Conservation (phyloP, 1,140 invertebrate genomes). For the Nebria ingens region DNA sequence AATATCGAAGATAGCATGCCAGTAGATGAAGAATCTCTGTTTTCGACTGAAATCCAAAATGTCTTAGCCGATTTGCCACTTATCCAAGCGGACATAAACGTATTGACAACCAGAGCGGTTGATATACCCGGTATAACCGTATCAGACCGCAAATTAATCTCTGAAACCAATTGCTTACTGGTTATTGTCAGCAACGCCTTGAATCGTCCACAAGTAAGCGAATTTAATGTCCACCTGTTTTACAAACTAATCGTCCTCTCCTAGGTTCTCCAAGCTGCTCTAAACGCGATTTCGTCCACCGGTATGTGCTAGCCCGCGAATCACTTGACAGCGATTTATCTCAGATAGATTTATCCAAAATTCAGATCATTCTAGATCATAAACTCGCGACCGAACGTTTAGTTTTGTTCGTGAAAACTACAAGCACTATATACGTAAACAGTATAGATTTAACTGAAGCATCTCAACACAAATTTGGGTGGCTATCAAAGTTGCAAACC, state of each 20-base stretch:
- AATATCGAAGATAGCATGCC: conserved; percentile 37
- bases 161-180: conserved; percentile 45
- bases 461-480: conserved; percentile 31
- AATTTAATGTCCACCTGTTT: no score
- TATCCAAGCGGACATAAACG: conserved; percentile 45
- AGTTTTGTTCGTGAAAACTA: conserved; percentile 27
- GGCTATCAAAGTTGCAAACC: conserved; percentile 44
- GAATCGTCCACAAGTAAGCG: no score
- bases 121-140: conserved; percentile 43
- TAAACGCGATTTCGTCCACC: conserved; percentile 29
- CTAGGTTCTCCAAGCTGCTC: conserved; percentile 34
- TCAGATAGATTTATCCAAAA: conserved; percentile 16
- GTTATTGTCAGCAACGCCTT: conserved; percentile 42
- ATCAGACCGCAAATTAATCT: conserved; percentile 47
- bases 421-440: neutral
- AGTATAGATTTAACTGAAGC: conserved; percentile 6
- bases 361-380: conserved; percentile 35
- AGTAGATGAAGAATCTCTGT: conserved; percentile 20
- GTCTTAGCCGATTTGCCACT: conserved; percentile 50
- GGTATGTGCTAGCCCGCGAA: conserved; percentile 41
- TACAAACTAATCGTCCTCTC: conserved; percentile 13
- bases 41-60: conserved; percentile 40
- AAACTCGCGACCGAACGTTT: conserved; percentile 36
- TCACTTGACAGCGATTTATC: conserved; percentile 23
- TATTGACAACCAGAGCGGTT: conserved; percentile 38